Percentiles rank a stretch among this genome's conserved stretches.
These are phyloP conservation scores for Cherax quadricarinatus DNA, from an alignment of 1,140 invertebrate species.

Conservation along the genomic window DNA sequence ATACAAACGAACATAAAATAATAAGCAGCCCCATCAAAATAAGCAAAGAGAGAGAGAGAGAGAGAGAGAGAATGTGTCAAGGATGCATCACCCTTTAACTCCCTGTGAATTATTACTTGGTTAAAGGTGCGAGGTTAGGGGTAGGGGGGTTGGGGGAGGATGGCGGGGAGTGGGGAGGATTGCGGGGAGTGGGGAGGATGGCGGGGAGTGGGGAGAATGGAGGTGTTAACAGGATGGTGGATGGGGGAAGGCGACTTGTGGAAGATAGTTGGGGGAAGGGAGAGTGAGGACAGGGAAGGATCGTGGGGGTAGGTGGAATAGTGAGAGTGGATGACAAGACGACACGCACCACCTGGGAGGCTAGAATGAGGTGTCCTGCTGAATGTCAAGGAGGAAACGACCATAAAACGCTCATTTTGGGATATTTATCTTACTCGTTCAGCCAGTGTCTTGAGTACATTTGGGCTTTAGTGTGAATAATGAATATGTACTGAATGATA, in stretches of 20 bases:
- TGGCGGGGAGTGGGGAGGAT: no score
- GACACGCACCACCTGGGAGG: not conserved
- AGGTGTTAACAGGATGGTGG: not conserved
- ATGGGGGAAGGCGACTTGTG: not conserved
- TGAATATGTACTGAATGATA: no score
- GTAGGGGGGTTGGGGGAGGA: no score
- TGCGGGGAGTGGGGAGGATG: no score
- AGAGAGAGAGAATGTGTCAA: not conserved
- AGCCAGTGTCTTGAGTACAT: not conserved
- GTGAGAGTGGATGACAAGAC: not conserved
- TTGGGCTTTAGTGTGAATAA: no score
- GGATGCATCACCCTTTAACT: not conserved
- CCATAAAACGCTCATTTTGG: not conserved
- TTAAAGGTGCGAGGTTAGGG: not conserved
- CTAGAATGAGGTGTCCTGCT: not conserved
- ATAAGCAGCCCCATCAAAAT: not conserved
- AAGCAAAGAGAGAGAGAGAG: constrained; percentile 17
- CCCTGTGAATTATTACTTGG: not conserved
- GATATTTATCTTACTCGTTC: not conserved
- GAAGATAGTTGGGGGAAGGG: no score
- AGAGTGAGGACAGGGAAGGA: not conserved
- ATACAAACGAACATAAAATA: not conserved
- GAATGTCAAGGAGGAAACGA: not conserved
- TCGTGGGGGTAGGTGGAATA: not conserved
- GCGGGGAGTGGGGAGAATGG: no score